These are phyloP conservation scores for Megalops atlanticus DNA, from an alignment of 2,113 vertebrate genomes.

Conservation along the genomic window DNA sequence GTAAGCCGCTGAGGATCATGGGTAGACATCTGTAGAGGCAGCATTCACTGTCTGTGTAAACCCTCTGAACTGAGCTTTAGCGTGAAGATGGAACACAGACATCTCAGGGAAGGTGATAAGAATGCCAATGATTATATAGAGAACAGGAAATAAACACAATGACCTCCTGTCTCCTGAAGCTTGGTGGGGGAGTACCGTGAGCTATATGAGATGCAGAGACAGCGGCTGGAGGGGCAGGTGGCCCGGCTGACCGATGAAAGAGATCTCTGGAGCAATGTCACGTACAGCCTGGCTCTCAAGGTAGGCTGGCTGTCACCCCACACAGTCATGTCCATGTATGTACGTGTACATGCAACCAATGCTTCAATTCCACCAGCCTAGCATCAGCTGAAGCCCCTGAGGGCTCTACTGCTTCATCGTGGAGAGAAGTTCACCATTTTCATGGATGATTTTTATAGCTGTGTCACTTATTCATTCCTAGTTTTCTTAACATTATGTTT, in stretches of 20 bases:
- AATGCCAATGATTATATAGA: background rate
- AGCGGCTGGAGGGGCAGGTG: conserved; percentile 74
- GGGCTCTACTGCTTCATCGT: background rate
- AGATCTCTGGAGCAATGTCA: conserved; percentile 76
- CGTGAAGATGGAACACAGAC: background rate
- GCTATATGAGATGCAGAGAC: conserved; percentile 79
- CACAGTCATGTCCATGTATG: background rate
- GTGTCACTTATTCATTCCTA: background rate
- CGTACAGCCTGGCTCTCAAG: conserved; percentile 75
- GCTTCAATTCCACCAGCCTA: background rate
- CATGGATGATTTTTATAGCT: background rate
- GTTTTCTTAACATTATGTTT: too few relatives aligned
- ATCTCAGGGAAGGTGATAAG: background rate
- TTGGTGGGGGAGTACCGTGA: conserved; percentile 79
- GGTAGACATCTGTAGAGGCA: background rate
- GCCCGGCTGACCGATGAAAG: conserved; percentile 71
- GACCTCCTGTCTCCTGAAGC: conserved; percentile 52
- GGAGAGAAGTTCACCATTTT: background rate
- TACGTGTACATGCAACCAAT: background rate
- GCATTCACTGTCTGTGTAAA: background rate
- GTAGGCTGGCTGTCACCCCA: conserved; percentile 52
- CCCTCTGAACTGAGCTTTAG: background rate
- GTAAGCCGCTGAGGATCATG: conserved; percentile 74
- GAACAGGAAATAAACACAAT: background rate
- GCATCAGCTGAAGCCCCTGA: background rate